phyloP scores from a whole-genome alignment of 1,140 invertebrate species.

The Agrypnia vestita region DNA sequence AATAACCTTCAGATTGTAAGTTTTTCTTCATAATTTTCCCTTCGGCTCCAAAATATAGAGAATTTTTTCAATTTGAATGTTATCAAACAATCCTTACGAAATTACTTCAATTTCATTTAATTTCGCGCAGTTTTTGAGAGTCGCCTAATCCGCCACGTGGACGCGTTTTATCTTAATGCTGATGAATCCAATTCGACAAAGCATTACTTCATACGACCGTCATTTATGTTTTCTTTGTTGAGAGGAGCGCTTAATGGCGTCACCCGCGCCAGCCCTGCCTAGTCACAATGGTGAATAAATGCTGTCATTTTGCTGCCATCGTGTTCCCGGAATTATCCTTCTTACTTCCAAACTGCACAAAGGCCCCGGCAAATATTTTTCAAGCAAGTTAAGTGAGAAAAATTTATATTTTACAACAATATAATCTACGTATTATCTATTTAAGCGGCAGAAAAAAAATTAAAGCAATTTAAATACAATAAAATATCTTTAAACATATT shows the following conservation, averaged over 20 bases:
- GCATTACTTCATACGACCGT: constrained; percentile 56
- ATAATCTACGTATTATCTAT: neutral
- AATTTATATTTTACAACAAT: neutral
- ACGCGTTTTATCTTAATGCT: constrained; percentile 46
- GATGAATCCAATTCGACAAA: constrained; percentile 53
- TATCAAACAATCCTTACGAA: constrained; percentile 33
- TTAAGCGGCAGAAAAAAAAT: no score
- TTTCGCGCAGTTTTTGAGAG: constrained; percentile 35
- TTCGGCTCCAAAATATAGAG: constrained; percentile 7
- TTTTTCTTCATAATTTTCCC: neutral
- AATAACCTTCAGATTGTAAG: neutral
- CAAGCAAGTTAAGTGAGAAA: constrained; percentile 17
- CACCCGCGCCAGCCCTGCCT: constrained; percentile 32
- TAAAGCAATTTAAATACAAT: no score
- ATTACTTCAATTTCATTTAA: constrained; percentile 43
- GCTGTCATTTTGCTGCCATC: constrained; percentile 54
- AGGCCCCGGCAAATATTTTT: constrained; percentile 23
- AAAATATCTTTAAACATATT: no score
- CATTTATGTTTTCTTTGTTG: constrained; percentile 56
- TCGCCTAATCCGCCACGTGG: constrained; percentile 35
- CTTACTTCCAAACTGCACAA: constrained; percentile 1
- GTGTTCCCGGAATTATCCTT: constrained; percentile 40
- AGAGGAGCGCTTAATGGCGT: constrained; percentile 39
- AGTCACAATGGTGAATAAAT: constrained; percentile 56
- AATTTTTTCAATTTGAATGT: constrained; percentile 25